Evolutionary conservation across 2,888 invertebrate species (phyloP).

Genomic region (Lepidochrysops patricia): DNA sequence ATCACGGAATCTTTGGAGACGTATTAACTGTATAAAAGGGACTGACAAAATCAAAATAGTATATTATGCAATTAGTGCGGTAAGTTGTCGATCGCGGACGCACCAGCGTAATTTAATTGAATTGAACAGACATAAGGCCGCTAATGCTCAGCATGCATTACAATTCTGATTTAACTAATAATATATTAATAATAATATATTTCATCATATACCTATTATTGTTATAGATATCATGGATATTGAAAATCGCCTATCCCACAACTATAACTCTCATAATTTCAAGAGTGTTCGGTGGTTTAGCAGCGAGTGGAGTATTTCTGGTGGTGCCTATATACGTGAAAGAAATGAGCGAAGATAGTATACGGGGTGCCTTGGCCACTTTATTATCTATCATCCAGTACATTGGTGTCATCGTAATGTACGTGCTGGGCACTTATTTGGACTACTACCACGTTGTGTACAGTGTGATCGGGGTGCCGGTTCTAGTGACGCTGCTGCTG

Average conservation of each 20-base stretch:
- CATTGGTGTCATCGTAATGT: conserved; percentile 37
- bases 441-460: conserved; percentile 38
- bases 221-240: conserved; percentile 35
- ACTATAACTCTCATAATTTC: conserved; percentile 31
- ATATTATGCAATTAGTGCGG: too few species aligned
- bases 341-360: conserved; percentile 41
- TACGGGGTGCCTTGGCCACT: conserved; percentile 38
- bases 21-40: neutral
- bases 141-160: too few species aligned
- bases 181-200: too few species aligned
- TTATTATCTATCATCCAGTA: conserved; percentile 33
- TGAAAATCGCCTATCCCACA: conserved; percentile 31
- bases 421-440: conserved; percentile 37
- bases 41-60: too few species aligned
- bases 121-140: too few species aligned
- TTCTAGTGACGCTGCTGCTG: conserved; percentile 31
- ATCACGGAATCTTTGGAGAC: neutral
- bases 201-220: too few species aligned
- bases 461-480: conserved; percentile 30
- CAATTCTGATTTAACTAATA: too few species aligned
- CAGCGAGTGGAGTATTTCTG: conserved; percentile 36
- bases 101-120: too few species aligned
- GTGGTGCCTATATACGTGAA: conserved; percentile 41
- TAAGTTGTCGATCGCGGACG: too few species aligned
- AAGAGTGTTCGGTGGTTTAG: conserved; percentile 34